A percentile compares a stretch with the other conserved stretches of the same genome.
phyloP scores from a whole-genome alignment of 1,140 invertebrate species.

The Drosophila erecta region DNA sequence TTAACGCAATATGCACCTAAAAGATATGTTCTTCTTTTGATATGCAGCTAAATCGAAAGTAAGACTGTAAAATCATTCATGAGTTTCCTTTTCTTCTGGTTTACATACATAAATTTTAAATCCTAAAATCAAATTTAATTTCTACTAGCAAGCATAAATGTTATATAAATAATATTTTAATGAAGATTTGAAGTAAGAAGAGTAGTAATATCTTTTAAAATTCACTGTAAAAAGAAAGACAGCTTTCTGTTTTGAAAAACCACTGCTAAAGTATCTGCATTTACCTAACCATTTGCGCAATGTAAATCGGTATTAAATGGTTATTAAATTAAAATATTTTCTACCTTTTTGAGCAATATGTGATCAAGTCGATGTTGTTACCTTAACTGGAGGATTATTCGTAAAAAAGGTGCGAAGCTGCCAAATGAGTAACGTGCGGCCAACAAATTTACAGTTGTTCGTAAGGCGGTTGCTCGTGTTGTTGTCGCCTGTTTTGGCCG shows the following conservation, averaged over 20 bases:
- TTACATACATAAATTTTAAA: no score
- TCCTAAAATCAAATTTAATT: no score
- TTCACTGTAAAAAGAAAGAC: not conserved
- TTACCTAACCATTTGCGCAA: not conserved
- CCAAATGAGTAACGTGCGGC: slow-evolving; percentile 75
- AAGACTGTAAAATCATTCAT: no score
- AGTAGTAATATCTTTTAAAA: not conserved
- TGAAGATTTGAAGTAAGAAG: no score
- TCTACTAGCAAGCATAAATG: no score
- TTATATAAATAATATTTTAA: no score
- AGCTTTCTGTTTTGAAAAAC: not conserved
- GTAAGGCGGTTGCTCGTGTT: slow-evolving; percentile 31
- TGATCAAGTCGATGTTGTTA: slow-evolving; percentile 53
- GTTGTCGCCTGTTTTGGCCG: slow-evolving; percentile 17
- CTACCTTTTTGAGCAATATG: slow-evolving; percentile 22
- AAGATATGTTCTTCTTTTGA: no score
- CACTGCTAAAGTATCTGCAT: not conserved
- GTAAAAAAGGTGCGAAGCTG: slow-evolving; percentile 71
- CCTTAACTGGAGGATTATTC: slow-evolving; percentile 51
- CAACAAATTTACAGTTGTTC: slow-evolving; percentile 76
- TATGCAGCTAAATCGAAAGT: no score
- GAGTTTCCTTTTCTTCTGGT: no score
- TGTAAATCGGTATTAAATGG: slow-evolving; percentile 8
- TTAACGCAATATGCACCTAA: no score
- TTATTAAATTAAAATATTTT: slow-evolving; percentile 42